Base-by-base conservation (phyloP, 2,888 invertebrate genomes). In the Ctenicera cuprea region DNA sequence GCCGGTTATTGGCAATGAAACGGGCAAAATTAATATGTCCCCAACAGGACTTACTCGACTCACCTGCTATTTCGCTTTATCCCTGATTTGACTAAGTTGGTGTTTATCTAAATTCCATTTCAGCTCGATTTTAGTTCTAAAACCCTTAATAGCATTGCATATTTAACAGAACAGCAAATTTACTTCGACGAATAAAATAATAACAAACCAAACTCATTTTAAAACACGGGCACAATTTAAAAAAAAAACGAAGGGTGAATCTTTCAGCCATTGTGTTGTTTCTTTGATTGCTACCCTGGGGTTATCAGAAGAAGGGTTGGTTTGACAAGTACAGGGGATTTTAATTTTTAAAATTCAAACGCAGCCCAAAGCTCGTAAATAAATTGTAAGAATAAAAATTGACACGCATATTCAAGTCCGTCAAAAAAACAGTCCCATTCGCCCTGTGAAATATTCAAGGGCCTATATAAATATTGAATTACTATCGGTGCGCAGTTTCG, bases 1-100 rank as follows among this genome's bases (percentile, higher is more conserved):
- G 76, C 76, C 52, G 74, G 74, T 75, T 75, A 75, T 72, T 82
- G 83, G 82, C 83, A 83, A 84, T 83, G 82, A 83, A 81, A 80
- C 78, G 77, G 50, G 77, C 78, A 64, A 71, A 71, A 74, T 74
- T 74, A 74, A 74, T 74, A 74, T 71, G 74, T 74, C 71, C 63
- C 61, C 66, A 64, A 45, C 69, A 69, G 69, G 50, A 69, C 61
- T 33, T 48, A 33, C 57, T 61, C 50, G 16, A 41, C 43, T 64
- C 48, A 64, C 64, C 54, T 71, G 59, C 48, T 74, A 70, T 64
- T 70, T 71, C 66, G 61, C 38, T 54, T 66, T 74, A 63, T 50
- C 37, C 18, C 41, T 38, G 33, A 52, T 67, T 72, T 52, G 30
- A 72, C 66, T 72, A 33, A 59, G 30, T 33, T 33, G 9, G 33